Percentiles rank a stretch among this genome's conserved stretches.
Evolutionary conservation across 1,140 invertebrate genomes (phyloP).

Genomic region (Drosophila gunungcola): DNA sequence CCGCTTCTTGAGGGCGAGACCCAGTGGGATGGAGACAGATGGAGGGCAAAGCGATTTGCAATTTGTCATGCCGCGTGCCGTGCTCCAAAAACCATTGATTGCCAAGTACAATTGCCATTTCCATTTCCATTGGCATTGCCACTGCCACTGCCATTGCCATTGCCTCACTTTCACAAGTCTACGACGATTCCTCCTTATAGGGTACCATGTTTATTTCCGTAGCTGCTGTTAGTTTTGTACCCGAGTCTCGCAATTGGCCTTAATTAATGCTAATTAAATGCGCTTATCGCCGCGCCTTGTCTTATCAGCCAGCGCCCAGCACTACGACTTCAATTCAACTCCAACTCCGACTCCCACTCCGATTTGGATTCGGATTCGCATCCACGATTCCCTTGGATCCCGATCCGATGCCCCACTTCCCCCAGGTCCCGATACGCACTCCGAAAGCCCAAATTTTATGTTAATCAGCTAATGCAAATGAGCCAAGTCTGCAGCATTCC

Average conservation of each 20-base stretch:
- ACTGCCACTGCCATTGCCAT: slow-evolving; percentile 41
- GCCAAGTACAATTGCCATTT: slow-evolving; percentile 54
- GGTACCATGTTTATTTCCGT: slow-evolving; percentile 23
- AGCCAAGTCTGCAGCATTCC: slow-evolving; percentile 4
- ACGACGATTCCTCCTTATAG: neutral
- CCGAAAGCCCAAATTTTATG: slow-evolving; percentile 53
- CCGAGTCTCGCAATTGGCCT: slow-evolving; percentile 54
- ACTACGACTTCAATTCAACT: neutral
- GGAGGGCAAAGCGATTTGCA: slow-evolving; percentile 46
- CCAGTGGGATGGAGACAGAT: slow-evolving; percentile 3
- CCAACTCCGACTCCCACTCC: neutral
- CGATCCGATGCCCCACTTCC: neutral
- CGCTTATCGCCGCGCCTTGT: slow-evolving; percentile 56
- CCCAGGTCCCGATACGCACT: slow-evolving; percentile 11
- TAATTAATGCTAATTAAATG: slow-evolving; percentile 77
- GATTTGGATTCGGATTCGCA: neutral
- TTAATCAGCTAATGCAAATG: slow-evolving; percentile 57
- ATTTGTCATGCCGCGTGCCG: slow-evolving; percentile 61
- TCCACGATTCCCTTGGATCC: neutral
- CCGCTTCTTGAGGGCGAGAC: slow-evolving; percentile 46
- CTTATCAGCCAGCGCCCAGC: slow-evolving; percentile 56
- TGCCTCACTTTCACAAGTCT: slow-evolving; percentile 55
- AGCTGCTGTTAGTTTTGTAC: slow-evolving; percentile 39
- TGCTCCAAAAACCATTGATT: slow-evolving; percentile 66
- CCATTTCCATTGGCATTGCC: slow-evolving; percentile 35